Base-by-base conservation (phyloP, 2,888 invertebrate genomes). In the Aphodius granarius region DNA sequence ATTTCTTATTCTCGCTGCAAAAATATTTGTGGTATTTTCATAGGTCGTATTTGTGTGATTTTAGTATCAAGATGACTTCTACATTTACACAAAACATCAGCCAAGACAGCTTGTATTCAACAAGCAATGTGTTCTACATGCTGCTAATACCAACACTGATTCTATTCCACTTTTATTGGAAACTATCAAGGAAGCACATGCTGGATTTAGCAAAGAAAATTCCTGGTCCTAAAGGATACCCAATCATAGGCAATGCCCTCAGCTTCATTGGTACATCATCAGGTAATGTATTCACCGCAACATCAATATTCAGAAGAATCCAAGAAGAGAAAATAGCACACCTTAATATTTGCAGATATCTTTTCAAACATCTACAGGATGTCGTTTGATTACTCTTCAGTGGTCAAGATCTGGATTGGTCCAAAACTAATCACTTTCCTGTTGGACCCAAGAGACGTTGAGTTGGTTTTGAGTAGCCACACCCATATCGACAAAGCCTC, bases 401-500 rank as follows among this genome's bases (percentile, higher is more conserved):
- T 93, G 0, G 89, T 92, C 65, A 94, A 89, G 85, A 81, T 94
- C 66, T 95, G 95, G 95, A 90, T 93, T 76, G 95, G 95, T 5
- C 94, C 94, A 0, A 92, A 94, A 84, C 89, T 95, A 66, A 76
- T 93, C 22, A 90, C 95, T 71, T 94, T 94, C 88, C 85, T 95
- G 81, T 90, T 91, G 78, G 94, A 95, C 83, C 95, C 95, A 17
- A 90, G 92, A 2, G 95, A 95, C 82, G 92, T 94, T 63, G 95
- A 95, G 86, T 88, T 94, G 71, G 91, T 95, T 80, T 89, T 95
- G 18, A 93, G 94, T 84, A 95, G 94, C 81, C 92, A 94, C 83
- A 92, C 93, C 1, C 92, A 94, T 86, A 94, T 95, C 80, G 94
- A 95, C 87, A 95, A 95, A 85, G 92, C 94, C 20, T 88, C 91